These are phyloP conservation scores for Ichneumoninae sp. DNA, from an alignment of 2,888 invertebrate species.

Conservation along the genomic window DNA sequence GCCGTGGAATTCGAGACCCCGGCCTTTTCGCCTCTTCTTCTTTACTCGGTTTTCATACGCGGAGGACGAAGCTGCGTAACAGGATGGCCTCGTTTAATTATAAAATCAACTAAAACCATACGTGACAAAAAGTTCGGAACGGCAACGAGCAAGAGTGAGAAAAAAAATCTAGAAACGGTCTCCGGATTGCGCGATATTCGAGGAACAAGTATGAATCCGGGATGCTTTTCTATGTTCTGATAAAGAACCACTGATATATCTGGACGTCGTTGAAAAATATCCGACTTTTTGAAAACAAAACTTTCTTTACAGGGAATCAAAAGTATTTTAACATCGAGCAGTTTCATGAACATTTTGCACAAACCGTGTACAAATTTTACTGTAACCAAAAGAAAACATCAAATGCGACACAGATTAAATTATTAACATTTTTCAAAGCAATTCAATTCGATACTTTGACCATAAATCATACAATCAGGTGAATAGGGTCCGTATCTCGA, in stretches of 20 bases:
- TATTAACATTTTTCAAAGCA: neutral
- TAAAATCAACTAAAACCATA: constrained; percentile 79
- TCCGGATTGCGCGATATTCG: neutral
- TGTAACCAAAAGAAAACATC: neutral
- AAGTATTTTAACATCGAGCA: constrained; percentile 80
- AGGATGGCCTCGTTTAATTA: constrained; percentile 77
- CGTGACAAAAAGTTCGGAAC: constrained; percentile 77
- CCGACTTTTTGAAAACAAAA: no score
- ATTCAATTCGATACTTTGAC: neutral
- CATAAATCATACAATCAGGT: neutral
- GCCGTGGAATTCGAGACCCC: constrained; percentile 56
- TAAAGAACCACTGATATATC: neutral
- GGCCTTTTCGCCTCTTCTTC: constrained; percentile 57
- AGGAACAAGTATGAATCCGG: neutral
- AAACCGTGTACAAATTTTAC: neutral
- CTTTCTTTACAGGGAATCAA: constrained; percentile 77
- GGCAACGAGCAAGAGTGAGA: constrained; percentile 52
- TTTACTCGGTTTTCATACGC: constrained; percentile 32
- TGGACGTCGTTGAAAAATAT: neutral
- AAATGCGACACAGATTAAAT: neutral
- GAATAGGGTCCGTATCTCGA: constrained; percentile 65
- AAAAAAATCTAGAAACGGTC: neutral
- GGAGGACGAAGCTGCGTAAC: constrained; percentile 23
- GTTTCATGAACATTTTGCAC: no score
- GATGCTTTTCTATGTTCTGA: neutral